A percentile compares a stretch with the other conserved stretches of the same genome.
These are phyloP conservation scores for Andrena hattorfiana DNA, from an alignment of 2,888 invertebrate genomes.

Conservation along the genomic window DNA sequence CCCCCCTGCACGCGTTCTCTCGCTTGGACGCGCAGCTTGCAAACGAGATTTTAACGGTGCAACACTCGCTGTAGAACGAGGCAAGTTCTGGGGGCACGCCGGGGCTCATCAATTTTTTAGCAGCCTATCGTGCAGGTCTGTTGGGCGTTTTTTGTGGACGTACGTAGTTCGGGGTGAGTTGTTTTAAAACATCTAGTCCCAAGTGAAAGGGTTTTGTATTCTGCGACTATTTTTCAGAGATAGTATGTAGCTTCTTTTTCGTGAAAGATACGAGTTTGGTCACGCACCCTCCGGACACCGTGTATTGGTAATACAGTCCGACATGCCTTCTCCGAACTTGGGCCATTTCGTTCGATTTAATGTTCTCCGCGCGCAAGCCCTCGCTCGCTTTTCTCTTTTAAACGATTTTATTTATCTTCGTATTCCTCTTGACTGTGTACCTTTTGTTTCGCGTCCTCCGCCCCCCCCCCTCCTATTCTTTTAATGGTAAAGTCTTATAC, in stretches of 20 bases:
- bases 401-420: background rate
- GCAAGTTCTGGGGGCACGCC: background rate
- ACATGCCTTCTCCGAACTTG: background rate
- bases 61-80: slow-evolving; percentile 20
- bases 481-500: background rate
- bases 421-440: background rate
- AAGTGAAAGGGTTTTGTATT: too few species aligned
- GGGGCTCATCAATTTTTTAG: slow-evolving; percentile 11
- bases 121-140: background rate
- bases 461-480: background rate
- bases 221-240: too few species aligned
- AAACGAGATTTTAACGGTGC: slow-evolving; percentile 46
- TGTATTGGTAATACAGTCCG: background rate
- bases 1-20: background rate
- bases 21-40: slow-evolving; percentile 6
- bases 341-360: slow-evolving; percentile 9
- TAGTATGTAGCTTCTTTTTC: background rate
- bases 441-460: background rate
- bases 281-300: background rate
- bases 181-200: background rate
- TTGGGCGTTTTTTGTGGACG: too few species aligned
- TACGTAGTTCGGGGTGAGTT: background rate
- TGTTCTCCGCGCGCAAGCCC: background rate
- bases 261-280: background rate
- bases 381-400: background rate